These are phyloP conservation scores for Drepana falcataria DNA, from an alignment of 2,888 invertebrate genomes.

Conservation along the genomic window DNA sequence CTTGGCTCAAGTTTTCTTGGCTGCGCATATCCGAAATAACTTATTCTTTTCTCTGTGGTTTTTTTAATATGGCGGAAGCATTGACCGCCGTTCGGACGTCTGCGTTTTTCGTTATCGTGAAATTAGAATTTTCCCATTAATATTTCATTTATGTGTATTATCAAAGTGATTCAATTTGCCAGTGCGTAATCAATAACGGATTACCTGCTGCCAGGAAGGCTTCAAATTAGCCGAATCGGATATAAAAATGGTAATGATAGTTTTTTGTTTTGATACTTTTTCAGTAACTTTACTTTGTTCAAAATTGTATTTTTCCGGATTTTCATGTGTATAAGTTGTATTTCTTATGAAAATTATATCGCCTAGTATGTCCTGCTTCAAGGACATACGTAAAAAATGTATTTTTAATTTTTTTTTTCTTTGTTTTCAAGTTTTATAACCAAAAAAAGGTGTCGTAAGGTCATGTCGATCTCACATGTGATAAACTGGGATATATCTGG, in stretches of 20 bases:
- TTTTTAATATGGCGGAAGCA: conserved; percentile 77
- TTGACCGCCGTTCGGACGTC: conserved; percentile 73
- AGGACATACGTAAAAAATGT: conserved; percentile 28
- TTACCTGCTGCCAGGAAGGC: conserved; percentile 15
- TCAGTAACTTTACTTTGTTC: conserved; percentile 65
- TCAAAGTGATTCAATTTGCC: conserved; percentile 35
- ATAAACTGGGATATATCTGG: conserved; percentile 51
- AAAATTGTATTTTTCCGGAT: conserved; percentile 49
- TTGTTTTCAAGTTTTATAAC: conserved; percentile 74
- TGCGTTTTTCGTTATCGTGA: conserved; percentile 52
- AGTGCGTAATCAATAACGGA: conserved; percentile 24
- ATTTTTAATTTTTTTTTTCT: conserved; percentile 63
- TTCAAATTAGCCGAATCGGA: conserved; percentile 31
- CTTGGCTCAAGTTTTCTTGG: background rate
- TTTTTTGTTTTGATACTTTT: conserved; percentile 81
- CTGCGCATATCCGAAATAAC: conserved; percentile 30
- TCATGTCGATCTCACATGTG: conserved; percentile 68
- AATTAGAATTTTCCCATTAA: conserved; percentile 41
- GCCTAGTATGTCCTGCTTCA: conserved; percentile 9
- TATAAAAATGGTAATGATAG: conserved; percentile 77
- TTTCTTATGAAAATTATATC: conserved; percentile 15
- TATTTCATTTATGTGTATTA: conserved; percentile 42
- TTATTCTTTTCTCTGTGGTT: conserved; percentile 57
- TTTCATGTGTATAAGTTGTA: conserved; percentile 23
- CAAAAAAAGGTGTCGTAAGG: conserved; percentile 71